Evolutionary conservation across 2,113 vertebrate genomes (phyloP).

Genomic region (Rynchops niger): DNA sequence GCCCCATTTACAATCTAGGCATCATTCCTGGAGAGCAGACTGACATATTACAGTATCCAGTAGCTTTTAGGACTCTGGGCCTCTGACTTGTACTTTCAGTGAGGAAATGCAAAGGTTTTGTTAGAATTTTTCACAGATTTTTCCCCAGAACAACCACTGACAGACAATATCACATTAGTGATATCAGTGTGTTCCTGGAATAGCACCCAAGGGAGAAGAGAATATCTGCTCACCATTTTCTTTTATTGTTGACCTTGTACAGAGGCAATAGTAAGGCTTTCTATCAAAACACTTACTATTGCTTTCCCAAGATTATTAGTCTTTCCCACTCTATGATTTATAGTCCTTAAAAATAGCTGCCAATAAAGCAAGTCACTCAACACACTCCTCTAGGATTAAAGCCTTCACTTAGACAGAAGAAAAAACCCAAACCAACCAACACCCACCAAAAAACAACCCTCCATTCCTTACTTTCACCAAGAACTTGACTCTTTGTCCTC

Average conservation of each 20-base stretch:
- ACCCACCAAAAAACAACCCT: rapidly evolving
- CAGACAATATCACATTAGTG: background rate
- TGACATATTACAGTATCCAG: background rate
- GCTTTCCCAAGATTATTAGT: slow-evolving; percentile 9
- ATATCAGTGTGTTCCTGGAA: background rate
- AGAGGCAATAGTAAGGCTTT: background rate
- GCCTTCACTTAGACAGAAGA: background rate
- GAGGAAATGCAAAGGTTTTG: background rate
- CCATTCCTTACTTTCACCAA: background rate
- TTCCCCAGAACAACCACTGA: background rate
- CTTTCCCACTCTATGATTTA: background rate
- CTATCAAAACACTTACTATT: slow-evolving; percentile 16
- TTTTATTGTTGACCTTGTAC: slow-evolving; percentile 14
- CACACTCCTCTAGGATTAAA: background rate
- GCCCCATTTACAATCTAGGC: background rate
- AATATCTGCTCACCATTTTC: background rate
- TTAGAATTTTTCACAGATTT: background rate
- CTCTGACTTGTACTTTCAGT: background rate
- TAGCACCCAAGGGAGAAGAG: background rate
- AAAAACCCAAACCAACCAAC: background rate
- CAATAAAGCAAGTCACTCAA: background rate
- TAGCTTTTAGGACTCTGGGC: background rate
- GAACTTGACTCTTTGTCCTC: background rate
- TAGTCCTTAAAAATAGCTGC: slow-evolving; percentile 9
- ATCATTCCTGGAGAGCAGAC: background rate